A percentile compares a stretch with the other conserved stretches of the same genome.
Evolutionary conservation across 2,797 vertebrate genomes (phyloP).

Genomic region (Falco peregrinus): DNA sequence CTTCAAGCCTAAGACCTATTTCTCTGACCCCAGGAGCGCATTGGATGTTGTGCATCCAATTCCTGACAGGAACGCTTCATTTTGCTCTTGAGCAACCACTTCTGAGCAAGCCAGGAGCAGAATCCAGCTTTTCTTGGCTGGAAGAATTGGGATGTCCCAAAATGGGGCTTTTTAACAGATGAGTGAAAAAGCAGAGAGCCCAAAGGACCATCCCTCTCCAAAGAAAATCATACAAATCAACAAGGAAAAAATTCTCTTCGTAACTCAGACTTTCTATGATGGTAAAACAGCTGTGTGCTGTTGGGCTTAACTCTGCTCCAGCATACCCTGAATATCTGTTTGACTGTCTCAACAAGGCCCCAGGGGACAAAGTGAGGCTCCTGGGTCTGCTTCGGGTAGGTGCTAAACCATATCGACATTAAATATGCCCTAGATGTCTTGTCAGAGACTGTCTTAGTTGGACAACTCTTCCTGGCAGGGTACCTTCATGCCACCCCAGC

Average conservation of each 20-base stretch:
- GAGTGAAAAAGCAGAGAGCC: constrained; percentile 60
- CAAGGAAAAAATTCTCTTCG: constrained; percentile 33
- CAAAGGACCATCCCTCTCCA: constrained; percentile 49
- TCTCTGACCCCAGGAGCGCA: constrained; percentile 45
- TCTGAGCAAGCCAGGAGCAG: constrained; percentile 64
- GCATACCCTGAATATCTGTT: not conserved
- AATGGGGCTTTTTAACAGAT: constrained; percentile 57
- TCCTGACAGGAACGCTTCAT: constrained; percentile 66
- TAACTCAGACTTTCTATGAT: not conserved
- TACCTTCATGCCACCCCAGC: not conserved
- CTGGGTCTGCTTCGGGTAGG: not conserved
- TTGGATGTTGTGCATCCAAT: constrained; percentile 22
- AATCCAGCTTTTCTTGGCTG: constrained; percentile 66
- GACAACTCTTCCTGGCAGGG: not conserved
- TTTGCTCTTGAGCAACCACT: constrained; percentile 65
- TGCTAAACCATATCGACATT: not conserved
- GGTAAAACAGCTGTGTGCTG: constrained; percentile 43
- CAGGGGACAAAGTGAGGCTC: not conserved
- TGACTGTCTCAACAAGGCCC: not conserved
- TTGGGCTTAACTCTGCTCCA: constrained; percentile 16
- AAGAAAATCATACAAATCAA: constrained; percentile 57
- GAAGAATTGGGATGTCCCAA: constrained; percentile 58
- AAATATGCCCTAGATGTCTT: not conserved
- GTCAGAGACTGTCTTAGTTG: not conserved
- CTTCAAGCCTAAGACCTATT: not conserved